Percentiles rank a stretch among this genome's conserved stretches.
Evolutionary conservation across 2,888 invertebrate genomes (phyloP).

Genomic region (Heterodera filipjevi): DNA sequence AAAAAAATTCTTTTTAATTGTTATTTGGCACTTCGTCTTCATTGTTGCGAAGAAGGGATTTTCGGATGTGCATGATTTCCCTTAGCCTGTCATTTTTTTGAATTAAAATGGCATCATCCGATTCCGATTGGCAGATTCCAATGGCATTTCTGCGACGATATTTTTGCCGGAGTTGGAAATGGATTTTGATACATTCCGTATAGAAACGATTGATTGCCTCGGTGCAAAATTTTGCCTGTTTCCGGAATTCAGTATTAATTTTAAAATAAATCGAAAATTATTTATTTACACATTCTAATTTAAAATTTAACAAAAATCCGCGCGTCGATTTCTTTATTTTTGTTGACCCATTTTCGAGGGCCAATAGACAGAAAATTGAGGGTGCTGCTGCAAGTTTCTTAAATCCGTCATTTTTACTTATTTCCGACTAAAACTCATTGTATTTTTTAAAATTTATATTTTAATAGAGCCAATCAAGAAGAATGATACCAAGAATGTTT

Average conservation of each 20-base stretch:
- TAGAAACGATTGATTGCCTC: slow-evolving; percentile 62
- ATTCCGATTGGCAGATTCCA: background rate
- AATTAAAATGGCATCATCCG: slow-evolving; percentile 1
- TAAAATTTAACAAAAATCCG: too few relatives aligned
- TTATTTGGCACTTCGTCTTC: slow-evolving; percentile 31
- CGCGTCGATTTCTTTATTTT: too few relatives aligned
- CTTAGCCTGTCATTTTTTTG: background rate
- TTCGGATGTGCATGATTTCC: background rate
- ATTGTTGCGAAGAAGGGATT: background rate
- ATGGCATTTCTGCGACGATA: slow-evolving; percentile 39
- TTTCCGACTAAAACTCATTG: too few relatives aligned
- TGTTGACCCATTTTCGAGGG: too few relatives aligned
- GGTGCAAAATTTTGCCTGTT: slow-evolving; percentile 63
- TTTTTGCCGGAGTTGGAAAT: slow-evolving; percentile 54
- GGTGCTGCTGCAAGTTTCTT: too few relatives aligned
- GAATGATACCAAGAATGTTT: too few relatives aligned
- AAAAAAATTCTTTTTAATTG: background rate
- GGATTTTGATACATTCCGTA: slow-evolving; percentile 60
- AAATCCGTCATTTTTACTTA: too few relatives aligned
- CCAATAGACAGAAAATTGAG: too few relatives aligned
- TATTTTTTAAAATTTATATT: too few relatives aligned
- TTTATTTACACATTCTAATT: too few relatives aligned
- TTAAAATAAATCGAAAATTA: background rate
- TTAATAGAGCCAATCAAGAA: too few relatives aligned
- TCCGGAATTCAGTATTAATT: background rate